These are phyloP conservation scores for Enteromius mattozi DNA, from an alignment of 2,797 vertebrate genomes.

Conservation along the genomic window DNA sequence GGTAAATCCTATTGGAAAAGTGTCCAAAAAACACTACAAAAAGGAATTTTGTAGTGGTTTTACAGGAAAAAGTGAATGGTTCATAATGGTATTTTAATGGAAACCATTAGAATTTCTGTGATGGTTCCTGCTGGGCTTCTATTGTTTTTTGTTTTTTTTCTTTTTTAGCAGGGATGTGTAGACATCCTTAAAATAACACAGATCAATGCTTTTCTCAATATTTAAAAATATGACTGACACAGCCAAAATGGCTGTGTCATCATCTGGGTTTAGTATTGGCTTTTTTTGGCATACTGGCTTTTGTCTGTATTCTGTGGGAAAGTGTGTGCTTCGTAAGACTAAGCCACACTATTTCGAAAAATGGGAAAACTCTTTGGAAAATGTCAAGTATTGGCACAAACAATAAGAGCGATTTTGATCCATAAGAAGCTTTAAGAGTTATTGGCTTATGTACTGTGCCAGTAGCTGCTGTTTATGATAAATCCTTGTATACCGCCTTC, in stretches of 20 bases:
- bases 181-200: background rate
- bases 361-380: background rate
- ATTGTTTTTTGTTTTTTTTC: no score
- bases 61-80: no score
- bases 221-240: background rate
- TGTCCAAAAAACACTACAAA: no score
- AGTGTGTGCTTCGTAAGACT: background rate
- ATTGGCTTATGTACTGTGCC: background rate
- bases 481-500: background rate
- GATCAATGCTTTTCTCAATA: background rate
- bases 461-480: background rate
- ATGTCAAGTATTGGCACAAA: background rate
- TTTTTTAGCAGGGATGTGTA: no score
- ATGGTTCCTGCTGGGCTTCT: no score
- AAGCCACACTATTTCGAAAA: background rate
- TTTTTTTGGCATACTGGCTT: background rate
- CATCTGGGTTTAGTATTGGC: background rate
- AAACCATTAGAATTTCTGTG: no score
- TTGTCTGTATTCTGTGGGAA: background rate
- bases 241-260: background rate
- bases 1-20: no score
- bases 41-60: no score
- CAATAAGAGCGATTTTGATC: background rate
- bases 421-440: conserved; percentile 2
- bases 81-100: no score